Conservation (phyloP, 2,888 invertebrate genomes). For the Leptopterna dolabrata region DNA sequence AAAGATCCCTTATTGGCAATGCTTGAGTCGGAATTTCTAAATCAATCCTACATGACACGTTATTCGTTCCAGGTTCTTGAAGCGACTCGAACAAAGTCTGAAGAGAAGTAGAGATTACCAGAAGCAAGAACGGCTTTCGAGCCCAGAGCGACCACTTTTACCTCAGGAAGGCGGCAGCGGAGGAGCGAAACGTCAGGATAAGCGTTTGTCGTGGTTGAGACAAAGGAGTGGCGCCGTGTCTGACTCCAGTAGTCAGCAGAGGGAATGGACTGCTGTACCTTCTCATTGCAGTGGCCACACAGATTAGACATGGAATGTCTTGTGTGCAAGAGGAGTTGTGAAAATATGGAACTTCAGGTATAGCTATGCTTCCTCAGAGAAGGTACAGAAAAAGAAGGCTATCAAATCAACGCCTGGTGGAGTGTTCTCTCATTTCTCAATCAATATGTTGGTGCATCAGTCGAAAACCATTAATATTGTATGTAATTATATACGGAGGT, state of each 20-base stretch:
- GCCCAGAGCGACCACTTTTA: constrained; percentile 63
- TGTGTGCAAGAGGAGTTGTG: background rate
- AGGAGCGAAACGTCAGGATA: constrained; percentile 27
- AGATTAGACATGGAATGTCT: background rate
- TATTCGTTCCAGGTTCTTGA: constrained; percentile 75
- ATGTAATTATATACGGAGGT: too few relatives aligned
- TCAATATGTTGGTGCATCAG: too few relatives aligned
- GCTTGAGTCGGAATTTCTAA: too few relatives aligned
- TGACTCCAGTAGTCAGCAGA: constrained; percentile 27
- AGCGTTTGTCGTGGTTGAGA: constrained; percentile 55
- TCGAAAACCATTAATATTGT: too few relatives aligned
- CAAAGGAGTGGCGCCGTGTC: constrained; percentile 56
- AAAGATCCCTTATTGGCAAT: too few relatives aligned
- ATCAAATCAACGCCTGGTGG: too few relatives aligned
- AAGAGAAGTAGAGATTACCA: constrained; percentile 73
- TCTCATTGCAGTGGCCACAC: constrained; percentile 21
- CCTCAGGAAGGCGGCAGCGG: constrained; percentile 1
- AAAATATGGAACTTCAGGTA: too few relatives aligned
- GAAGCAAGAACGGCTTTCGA: constrained; percentile 69
- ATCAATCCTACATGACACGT: too few relatives aligned
- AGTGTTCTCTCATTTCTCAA: too few relatives aligned
- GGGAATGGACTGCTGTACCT: constrained; percentile 16
- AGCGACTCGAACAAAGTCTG: constrained; percentile 78
- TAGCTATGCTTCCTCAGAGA: too few relatives aligned
- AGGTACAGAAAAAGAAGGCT: too few relatives aligned